Conservation (phyloP, 2,113 vertebrate species). For the Phyllostomus hastatus region DNA sequence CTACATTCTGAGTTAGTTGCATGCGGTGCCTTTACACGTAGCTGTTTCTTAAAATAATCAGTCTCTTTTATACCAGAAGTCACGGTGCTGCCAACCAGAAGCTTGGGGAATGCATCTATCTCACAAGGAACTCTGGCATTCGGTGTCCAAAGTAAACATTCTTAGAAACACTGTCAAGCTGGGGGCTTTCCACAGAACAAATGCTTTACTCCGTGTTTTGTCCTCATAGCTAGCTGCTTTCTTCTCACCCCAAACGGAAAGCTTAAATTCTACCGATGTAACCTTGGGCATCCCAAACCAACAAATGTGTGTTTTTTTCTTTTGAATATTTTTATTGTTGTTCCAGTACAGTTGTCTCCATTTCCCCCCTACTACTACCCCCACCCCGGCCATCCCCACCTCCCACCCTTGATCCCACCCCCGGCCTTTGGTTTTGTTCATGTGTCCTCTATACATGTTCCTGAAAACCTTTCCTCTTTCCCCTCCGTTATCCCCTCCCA, state of each 20-base stretch:
- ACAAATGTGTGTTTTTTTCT: not conserved
- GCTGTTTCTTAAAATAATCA: not conserved
- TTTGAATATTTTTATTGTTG: too few species aligned
- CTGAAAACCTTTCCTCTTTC: too few species aligned
- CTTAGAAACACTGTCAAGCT: slow-evolving; percentile 9
- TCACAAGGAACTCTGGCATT: not conserved
- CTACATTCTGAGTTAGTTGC: not conserved
- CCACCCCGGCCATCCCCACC: too few species aligned
- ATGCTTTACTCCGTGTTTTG: not conserved
- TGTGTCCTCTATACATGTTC: too few species aligned
- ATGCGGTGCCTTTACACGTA: not conserved
- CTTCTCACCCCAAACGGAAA: not conserved
- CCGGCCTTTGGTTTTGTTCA: too few species aligned
- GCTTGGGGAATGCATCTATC: not conserved
- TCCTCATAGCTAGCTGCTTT: not conserved
- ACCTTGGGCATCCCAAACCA: not conserved
- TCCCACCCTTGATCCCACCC: too few species aligned
- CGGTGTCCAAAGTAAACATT: not conserved
- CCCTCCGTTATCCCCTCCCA: too few species aligned
- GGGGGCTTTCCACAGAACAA: not conserved
- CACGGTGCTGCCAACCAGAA: not conserved
- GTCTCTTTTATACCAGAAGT: not conserved
- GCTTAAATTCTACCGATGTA: not conserved
- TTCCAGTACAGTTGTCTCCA: too few species aligned
- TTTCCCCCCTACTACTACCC: too few species aligned